Conservation (phyloP, 1,140 invertebrate species). For the Cepaea nemoralis region DNA sequence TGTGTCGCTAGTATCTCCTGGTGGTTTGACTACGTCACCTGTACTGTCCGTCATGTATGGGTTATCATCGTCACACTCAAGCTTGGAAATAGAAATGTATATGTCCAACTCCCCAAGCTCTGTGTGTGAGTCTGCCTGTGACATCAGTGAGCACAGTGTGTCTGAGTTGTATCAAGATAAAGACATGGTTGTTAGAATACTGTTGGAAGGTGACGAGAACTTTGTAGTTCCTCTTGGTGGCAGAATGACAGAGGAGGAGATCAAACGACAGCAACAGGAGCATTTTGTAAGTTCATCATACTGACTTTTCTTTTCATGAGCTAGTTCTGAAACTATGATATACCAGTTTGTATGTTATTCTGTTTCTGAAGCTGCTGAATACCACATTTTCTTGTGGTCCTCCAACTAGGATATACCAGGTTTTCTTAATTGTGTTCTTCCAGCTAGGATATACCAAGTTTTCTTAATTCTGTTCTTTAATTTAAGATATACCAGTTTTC, state of each 20-base stretch:
- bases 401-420: too few species aligned
- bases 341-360: too few species aligned
- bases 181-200: not conserved
- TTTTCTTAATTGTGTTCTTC: too few species aligned
- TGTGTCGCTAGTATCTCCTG: not conserved
- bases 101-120: not conserved
- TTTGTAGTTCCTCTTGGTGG: not conserved
- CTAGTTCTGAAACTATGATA: too few species aligned
- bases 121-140: not conserved
- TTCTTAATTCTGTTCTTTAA: too few species aligned
- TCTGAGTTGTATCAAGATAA: conserved; percentile 7
- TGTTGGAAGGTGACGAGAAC: conserved; percentile 10
- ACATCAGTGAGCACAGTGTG: not conserved
- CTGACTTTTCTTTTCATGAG: not conserved
- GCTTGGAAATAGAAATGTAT: not conserved
- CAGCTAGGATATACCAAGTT: too few species aligned
- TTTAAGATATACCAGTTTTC: too few species aligned
- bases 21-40: not conserved
- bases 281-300: conserved; percentile 9
- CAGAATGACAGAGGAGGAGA: conserved; percentile 2
- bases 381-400: too few species aligned
- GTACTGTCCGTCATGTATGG: not conserved
- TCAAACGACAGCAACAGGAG: not conserved
- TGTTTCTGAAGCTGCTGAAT: too few species aligned
- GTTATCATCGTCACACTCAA: not conserved